A percentile compares a stretch with the other conserved stretches of the same genome.
These are phyloP conservation scores for Menidia beryllina DNA, from an alignment of 2,113 vertebrate species.

Conservation along the genomic window DNA sequence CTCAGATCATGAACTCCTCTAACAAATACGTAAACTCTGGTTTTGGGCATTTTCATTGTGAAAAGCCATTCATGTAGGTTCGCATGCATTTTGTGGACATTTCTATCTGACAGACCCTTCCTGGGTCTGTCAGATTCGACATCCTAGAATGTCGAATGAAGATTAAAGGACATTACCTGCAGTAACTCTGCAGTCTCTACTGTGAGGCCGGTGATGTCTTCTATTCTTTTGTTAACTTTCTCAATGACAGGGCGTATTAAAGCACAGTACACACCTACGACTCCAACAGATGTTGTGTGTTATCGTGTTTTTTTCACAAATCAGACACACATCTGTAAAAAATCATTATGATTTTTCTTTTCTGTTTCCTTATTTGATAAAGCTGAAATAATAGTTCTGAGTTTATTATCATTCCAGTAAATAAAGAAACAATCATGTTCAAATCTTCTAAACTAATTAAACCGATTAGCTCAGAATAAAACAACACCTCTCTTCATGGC, in stretches of 20 bases:
- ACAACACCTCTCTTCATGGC: no score
- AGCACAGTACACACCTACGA: neutral
- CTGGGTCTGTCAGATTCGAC: no score
- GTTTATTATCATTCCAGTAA: no score
- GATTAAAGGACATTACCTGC: constrained; percentile 82
- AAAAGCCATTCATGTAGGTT: no score
- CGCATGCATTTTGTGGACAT: no score
- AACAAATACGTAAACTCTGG: neutral
- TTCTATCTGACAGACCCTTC: neutral
- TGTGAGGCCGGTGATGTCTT: constrained; percentile 91
- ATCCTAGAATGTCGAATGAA: neutral
- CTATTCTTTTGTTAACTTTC: constrained; percentile 91
- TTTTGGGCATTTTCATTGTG: neutral
- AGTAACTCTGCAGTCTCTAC: constrained; percentile 93
- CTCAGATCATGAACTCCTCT: neutral
- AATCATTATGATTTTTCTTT: no score
- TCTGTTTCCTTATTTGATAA: no score
- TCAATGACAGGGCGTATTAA: constrained; percentile 80
- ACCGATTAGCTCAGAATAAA: no score
- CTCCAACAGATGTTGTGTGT: neutral
- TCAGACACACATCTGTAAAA: neutral
- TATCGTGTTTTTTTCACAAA: neutral
- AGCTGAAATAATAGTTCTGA: no score
- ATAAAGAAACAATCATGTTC: no score
- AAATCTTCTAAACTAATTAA: no score